phyloP scores from a whole-genome alignment of 2,888 invertebrate genomes.

The Metalampra italica region DNA sequence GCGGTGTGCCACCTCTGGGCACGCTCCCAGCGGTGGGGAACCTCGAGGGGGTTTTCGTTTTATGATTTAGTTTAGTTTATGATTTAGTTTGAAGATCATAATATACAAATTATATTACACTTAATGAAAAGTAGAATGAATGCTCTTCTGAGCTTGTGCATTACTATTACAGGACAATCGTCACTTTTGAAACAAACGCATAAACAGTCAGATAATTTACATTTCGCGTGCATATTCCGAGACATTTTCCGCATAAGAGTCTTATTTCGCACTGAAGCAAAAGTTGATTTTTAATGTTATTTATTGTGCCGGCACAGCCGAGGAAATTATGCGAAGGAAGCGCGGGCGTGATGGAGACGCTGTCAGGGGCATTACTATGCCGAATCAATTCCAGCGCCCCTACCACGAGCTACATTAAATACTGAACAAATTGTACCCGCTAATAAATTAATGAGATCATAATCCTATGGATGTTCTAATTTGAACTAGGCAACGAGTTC shows the following conservation, averaged over 20 bases:
- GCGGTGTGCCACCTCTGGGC: too few relatives aligned
- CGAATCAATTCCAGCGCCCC: slow-evolving; percentile 56
- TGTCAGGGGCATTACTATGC: slow-evolving; percentile 61
- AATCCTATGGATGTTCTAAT: too few relatives aligned
- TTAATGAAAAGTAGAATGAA: too few relatives aligned
- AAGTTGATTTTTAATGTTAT: slow-evolving; percentile 64
- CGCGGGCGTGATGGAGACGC: slow-evolving; percentile 61
- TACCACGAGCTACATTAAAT: slow-evolving; percentile 28
- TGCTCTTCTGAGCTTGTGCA: too few relatives aligned
- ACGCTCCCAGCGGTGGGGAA: too few relatives aligned
- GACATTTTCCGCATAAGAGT: background rate
- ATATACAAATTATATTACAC: too few relatives aligned
- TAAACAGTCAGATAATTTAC: background rate
- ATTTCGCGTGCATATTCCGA: background rate
- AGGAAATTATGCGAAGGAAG: slow-evolving; percentile 59
- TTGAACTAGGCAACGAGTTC: too few relatives aligned
- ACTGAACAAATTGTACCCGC: background rate
- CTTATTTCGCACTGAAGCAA: slow-evolving; percentile 28
- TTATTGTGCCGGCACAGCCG: slow-evolving; percentile 52
- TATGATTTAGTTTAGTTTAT: too few relatives aligned
- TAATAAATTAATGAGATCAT: background rate
- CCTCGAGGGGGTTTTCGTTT: too few relatives aligned
- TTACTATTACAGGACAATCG: too few relatives aligned
- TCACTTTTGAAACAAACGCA: background rate
- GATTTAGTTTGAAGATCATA: too few relatives aligned